These are phyloP conservation scores for Pediacus dermestoides DNA, from an alignment of 2,888 invertebrate species.

Conservation along the genomic window DNA sequence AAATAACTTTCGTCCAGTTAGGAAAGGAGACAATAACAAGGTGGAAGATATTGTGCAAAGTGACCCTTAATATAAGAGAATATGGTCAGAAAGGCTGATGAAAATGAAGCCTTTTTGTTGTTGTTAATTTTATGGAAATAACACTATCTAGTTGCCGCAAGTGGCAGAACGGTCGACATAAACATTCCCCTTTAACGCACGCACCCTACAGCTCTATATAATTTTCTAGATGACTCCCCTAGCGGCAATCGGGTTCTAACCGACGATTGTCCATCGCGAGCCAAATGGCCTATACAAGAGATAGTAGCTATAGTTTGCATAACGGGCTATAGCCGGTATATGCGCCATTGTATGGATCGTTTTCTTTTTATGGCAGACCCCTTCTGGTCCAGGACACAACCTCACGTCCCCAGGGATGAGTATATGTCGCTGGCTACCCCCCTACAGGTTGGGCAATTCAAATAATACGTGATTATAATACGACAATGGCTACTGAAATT, in stretches of 20 bases:
- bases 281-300: conserved; percentile 45
- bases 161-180: conserved; percentile 44
- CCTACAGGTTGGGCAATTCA: conserved; percentile 35
- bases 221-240: conserved; percentile 44
- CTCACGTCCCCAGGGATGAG: conserved; percentile 28
- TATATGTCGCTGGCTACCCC: conserved; percentile 30
- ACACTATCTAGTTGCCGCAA: conserved; percentile 45
- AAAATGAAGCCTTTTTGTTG: conserved; percentile 40
- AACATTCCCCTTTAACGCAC: conserved; percentile 43
- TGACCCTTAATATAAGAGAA: conserved; percentile 15
- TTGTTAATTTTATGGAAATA: conserved; percentile 47
- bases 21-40: too few species aligned
- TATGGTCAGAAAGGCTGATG: conserved; percentile 15
- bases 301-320: conserved; percentile 48
- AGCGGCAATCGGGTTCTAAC: conserved; percentile 43
- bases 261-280: conserved; percentile 47
- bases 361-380: conserved; percentile 44
- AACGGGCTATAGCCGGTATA: conserved; percentile 44
- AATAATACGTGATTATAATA: conserved; percentile 48
- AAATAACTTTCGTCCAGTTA: too few species aligned
- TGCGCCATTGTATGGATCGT: conserved; percentile 44
- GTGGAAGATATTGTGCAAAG: conserved; percentile 13
- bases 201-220: conserved; percentile 41
- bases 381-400: conserved; percentile 32
- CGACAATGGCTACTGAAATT: conserved; percentile 25